These are phyloP conservation scores for Homarus americanus DNA, from an alignment of 1,140 invertebrate species.

Conservation along the genomic window DNA sequence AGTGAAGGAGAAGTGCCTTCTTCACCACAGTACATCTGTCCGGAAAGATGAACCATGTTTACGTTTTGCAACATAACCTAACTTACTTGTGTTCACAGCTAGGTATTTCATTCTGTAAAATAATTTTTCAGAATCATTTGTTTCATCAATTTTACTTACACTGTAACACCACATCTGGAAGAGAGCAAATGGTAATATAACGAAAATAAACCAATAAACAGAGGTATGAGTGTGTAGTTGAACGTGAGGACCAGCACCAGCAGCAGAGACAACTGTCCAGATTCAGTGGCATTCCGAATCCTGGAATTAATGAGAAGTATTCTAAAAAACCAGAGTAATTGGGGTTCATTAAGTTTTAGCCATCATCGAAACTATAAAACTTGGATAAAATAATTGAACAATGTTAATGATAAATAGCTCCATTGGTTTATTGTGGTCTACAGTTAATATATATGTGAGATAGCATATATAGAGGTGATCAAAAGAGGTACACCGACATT, in stretches of 20 bases:
- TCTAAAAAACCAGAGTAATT: conserved; percentile 60
- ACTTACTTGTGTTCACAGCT: no score
- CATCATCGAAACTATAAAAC: no score
- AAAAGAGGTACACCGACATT: no score
- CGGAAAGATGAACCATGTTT: not conserved
- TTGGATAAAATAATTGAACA: no score
- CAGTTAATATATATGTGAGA: no score
- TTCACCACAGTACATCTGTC: conserved; percentile 71
- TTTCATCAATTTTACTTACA: conserved; percentile 55
- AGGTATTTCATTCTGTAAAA: no score
- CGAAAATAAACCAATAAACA: conserved; percentile 79
- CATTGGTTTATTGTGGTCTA: no score
- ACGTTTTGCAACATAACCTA: no score
- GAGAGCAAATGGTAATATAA: conserved; percentile 83
- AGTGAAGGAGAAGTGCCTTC: conserved; percentile 50
- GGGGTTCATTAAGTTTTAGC: no score
- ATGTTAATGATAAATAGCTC: no score
- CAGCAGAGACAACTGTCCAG: conserved; percentile 61
- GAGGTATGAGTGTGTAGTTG: conserved; percentile 75
- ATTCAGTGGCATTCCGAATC: conserved; percentile 66
- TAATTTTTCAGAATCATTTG: no score
- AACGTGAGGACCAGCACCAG: conserved; percentile 73
- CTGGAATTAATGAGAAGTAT: conserved; percentile 26
- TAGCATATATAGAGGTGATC: no score
- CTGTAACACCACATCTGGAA: conserved; percentile 83